phyloP scores from a whole-genome alignment of 2,888 invertebrate species.

The Artemia sinica region DNA sequence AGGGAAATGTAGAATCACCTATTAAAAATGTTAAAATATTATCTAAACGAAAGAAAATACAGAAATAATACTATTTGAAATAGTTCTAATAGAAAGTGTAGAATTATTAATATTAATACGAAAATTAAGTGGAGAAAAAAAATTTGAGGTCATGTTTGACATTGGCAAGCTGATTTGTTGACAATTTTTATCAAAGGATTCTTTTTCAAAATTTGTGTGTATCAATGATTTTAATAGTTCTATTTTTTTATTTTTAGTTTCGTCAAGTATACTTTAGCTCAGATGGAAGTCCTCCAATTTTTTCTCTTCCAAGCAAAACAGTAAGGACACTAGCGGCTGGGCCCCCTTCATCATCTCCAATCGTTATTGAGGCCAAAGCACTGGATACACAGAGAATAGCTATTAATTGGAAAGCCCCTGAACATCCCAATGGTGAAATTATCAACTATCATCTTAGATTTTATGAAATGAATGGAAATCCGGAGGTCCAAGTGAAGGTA shows the following conservation, averaged over 20 bases:
- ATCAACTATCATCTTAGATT: slow-evolving; percentile 7
- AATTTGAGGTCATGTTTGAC: too few relatives aligned
- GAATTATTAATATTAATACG: too few relatives aligned
- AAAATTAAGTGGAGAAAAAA: too few relatives aligned
- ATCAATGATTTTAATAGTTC: not conserved
- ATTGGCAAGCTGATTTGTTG: too few relatives aligned
- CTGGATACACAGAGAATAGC: not conserved
- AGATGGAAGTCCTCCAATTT: not conserved
- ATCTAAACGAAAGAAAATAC: too few relatives aligned
- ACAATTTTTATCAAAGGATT: too few relatives aligned
- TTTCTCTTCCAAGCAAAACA: not conserved
- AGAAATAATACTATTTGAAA: too few relatives aligned
- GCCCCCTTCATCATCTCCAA: not conserved
- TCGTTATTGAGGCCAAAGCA: slow-evolving; percentile 1
- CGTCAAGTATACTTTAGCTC: not conserved
- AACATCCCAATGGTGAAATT: not conserved
- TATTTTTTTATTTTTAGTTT: not conserved
- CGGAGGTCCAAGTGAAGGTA: slow-evolving; percentile 5
- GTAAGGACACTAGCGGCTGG: not conserved
- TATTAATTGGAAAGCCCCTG: not conserved
- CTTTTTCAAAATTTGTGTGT: too few relatives aligned
- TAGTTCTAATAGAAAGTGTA: too few relatives aligned
- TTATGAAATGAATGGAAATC: not conserved
- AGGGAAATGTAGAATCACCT: too few relatives aligned
- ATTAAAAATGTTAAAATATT: too few relatives aligned